Percentiles rank a stretch among this genome's conserved stretches.
Evolutionary conservation across 1,140 invertebrate species (phyloP).

Genomic region (Drosophila varians): DNA sequence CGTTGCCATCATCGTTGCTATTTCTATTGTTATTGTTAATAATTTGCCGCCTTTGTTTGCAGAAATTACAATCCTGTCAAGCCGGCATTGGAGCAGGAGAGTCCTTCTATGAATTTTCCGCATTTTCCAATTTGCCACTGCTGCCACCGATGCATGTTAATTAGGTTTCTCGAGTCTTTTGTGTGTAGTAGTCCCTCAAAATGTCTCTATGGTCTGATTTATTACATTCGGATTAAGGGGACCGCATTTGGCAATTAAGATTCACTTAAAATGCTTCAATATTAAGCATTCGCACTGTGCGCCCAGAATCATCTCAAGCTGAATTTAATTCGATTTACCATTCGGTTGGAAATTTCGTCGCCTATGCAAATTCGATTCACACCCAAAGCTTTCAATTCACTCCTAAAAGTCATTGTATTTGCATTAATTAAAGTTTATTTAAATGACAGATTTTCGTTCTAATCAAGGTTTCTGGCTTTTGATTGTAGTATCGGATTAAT

Average conservation of each 20-base stretch:
- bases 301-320: not conserved
- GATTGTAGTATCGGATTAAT: constrained; percentile 35
- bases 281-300: not conserved
- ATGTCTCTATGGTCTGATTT: not conserved
- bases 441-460: constrained; percentile 9
- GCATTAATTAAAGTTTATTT: constrained; percentile 34
- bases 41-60: constrained; percentile 65
- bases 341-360: not conserved
- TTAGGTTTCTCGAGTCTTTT: constrained; percentile 11
- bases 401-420: constrained; percentile 4
- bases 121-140: constrained; percentile 18
- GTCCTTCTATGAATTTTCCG: constrained; percentile 2
- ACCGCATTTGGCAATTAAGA: not conserved
- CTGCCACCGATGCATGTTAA: constrained; percentile 21
- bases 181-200: not conserved
- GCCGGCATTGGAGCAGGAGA: not conserved
- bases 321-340: constrained; percentile 2
- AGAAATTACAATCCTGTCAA: constrained; percentile 39
- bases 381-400: constrained; percentile 1
- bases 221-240: constrained; percentile 7
- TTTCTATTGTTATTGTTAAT: constrained; percentile 77
- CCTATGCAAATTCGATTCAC: constrained; percentile 35
- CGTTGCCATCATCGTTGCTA: constrained; percentile 7
- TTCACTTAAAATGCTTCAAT: not conserved
- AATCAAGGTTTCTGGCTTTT: constrained; percentile 1